These are phyloP conservation scores for Branchinecta lynchi DNA, from an alignment of 1,140 invertebrate genomes.

Conservation along the genomic window DNA sequence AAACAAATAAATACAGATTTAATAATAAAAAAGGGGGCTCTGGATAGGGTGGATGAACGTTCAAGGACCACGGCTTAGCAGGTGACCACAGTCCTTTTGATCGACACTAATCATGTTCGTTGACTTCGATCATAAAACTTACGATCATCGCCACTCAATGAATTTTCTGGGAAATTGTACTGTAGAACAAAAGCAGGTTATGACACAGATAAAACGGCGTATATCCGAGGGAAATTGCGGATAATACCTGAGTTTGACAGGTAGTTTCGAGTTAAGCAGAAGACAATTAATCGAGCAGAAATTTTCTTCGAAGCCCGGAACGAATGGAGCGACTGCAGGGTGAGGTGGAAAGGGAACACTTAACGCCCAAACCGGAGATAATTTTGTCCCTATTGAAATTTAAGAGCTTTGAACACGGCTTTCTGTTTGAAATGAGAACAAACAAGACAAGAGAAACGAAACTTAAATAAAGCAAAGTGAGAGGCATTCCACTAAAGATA, in stretches of 20 bases:
- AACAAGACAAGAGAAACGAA: too few relatives aligned
- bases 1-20: too few relatives aligned
- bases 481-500: too few relatives aligned
- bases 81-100: background rate
- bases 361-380: too few relatives aligned
- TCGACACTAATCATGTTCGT: conserved; percentile 10
- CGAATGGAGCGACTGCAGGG: background rate
- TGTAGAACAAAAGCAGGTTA: background rate
- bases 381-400: too few relatives aligned
- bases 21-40: too few relatives aligned
- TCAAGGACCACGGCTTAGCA: too few relatives aligned
- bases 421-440: too few relatives aligned
- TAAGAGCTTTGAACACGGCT: too few relatives aligned
- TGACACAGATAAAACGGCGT: background rate
- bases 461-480: too few relatives aligned
- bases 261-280: background rate
- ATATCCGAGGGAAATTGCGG: background rate
- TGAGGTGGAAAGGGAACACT: too few relatives aligned
- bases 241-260: conserved; percentile 12
- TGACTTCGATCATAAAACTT: conserved; percentile 11
- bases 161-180: background rate
- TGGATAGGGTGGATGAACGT: too few relatives aligned
- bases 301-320: background rate
- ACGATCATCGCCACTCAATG: background rate
- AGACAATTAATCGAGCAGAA: conserved; percentile 7